Evolutionary conservation across 64 coral and sea anemone species (phyloP).

Genomic region (Montipora foliosa): DNA sequence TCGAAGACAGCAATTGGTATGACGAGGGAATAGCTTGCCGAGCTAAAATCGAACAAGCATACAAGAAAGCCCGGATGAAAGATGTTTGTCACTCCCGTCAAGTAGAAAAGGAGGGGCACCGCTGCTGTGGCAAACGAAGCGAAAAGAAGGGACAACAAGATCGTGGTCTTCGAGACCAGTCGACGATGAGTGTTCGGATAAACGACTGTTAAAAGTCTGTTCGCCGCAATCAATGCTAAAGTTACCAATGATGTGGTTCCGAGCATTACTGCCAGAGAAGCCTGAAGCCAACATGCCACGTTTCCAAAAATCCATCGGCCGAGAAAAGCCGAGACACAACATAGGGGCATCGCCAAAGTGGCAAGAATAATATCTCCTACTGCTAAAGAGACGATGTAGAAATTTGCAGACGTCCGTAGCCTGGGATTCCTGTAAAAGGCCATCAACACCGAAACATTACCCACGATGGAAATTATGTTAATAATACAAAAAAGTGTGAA

Average conservation of each 20-base stretch:
- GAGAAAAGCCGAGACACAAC: not conserved
- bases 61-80: constrained; percentile 14
- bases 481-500: not conserved
- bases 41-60: constrained; percentile 41
- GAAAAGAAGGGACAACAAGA: not conserved
- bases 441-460: constrained; percentile 13
- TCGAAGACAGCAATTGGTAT: constrained; percentile 6
- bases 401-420: constrained; percentile 12
- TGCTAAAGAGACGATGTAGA: not conserved
- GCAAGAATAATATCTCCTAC: not conserved
- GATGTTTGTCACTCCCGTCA: not conserved
- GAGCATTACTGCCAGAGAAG: constrained; percentile 10
- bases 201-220: constrained; percentile 41
- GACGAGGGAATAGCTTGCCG: not conserved
- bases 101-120: constrained; percentile 4
- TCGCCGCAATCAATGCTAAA: constrained; percentile 10
- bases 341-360: not conserved
- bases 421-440: constrained; percentile 31
- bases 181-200: constrained; percentile 32
- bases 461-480: not conserved
- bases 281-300: constrained; percentile 16
- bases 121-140: constrained; percentile 21
- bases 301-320: constrained; percentile 9
- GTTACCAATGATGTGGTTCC: constrained; percentile 1
- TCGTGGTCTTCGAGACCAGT: not conserved